A percentile compares a stretch with the other conserved stretches of the same genome.
These are phyloP conservation scores for Capromys pilorides DNA, from an alignment of 2,797 vertebrate genomes.

Conservation along the genomic window DNA sequence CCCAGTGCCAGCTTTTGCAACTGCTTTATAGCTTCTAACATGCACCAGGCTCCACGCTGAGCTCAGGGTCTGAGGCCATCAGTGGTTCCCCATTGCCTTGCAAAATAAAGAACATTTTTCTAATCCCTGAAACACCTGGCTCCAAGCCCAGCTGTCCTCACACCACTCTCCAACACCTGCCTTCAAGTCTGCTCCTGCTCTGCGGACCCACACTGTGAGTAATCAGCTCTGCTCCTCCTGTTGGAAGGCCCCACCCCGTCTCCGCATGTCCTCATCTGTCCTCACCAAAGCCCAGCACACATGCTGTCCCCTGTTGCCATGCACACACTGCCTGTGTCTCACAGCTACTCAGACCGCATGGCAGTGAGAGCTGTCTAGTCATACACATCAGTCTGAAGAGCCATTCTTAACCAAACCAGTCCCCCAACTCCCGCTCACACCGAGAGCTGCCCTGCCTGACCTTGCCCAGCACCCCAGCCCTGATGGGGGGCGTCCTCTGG, in stretches of 20 bases:
- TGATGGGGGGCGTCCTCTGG: no score
- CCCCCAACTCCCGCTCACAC: neutral
- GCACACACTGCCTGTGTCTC: neutral
- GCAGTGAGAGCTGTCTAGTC: neutral
- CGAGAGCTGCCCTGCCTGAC: neutral
- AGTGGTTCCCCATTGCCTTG: neutral
- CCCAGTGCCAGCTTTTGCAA: neutral
- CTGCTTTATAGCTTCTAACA: neutral
- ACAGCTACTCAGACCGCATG: neutral
- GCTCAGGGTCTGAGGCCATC: neutral
- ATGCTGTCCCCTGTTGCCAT: neutral
- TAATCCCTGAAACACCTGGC: neutral
- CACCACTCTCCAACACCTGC: rapidly evolving
- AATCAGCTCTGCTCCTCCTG: neutral
- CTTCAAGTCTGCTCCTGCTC: no score
- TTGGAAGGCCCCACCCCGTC: neutral
- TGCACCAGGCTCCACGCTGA: neutral
- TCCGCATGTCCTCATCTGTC: neutral
- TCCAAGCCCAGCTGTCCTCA: neutral
- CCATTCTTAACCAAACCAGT: neutral
- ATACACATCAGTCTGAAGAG: neutral
- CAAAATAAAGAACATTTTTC: neutral
- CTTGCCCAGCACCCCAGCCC: neutral
- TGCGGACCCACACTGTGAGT: rapidly evolving
- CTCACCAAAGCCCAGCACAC: neutral